Evolutionary conservation across 1,140 invertebrate species (phyloP), one percentile per base, ranked within the genome.

Genomic region (Ostrea denselamellosa): DNA sequence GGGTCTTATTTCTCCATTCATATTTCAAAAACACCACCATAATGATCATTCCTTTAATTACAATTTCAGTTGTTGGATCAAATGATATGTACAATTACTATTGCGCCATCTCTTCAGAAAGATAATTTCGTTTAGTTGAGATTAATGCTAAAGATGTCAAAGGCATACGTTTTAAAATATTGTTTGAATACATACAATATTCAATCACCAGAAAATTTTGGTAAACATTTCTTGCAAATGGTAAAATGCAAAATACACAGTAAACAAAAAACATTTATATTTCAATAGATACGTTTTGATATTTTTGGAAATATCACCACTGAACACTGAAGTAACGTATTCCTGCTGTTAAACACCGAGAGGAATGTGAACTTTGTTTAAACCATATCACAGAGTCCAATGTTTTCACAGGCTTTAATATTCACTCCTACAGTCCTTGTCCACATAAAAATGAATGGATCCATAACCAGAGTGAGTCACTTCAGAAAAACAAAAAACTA

Each of bases 351-450:
- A 1, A 10, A 28, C 68, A 77, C 68, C 14, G 28, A 28, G 68
- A 77, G 68, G 68, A 77, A 77, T 77, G 68, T 77, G 68, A 77
- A 28, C 68, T 77, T 77, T 77, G 68, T 77, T 77, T 77, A 14
- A 12, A 77, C 68, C 22, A 77, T 77, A 77, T 77, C 68, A 77
- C 68, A 77, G 68, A 77, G 28, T 28, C 28, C 25, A 14, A 77
- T 3, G 68, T 34, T 44, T 44, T 77, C 68, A 77, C 68, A 28
- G 68, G 68, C 68, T 9, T 77, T 7, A 77, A 77, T 77, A 77
- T 10, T 22, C n/a, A 71, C n/a, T 62, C 56, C 56, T 3, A 7
- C 56, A 58, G 10, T 28, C 25, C 25, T 22, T 0, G 12, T 12
- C 25, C 22, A 22, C 25, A 71, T 71, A 28, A 25, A 28, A 71